phyloP scores from a whole-genome alignment of 37 sponge, comb jelly and placozoan species.

The Oscarella lobularis region DNA sequence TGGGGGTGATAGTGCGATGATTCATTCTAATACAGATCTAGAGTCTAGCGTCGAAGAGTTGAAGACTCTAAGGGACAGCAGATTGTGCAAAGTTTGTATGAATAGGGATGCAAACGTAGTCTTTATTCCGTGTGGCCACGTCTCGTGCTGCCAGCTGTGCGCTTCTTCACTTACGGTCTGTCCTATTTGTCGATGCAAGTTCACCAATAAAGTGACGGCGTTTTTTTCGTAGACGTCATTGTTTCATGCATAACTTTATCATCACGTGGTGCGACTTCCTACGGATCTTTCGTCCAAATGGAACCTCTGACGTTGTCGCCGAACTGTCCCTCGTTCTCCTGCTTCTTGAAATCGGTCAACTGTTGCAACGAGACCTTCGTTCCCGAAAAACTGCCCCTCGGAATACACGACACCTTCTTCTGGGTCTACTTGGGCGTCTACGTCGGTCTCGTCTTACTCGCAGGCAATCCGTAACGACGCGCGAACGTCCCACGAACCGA shows the following conservation, averaged over 20 bases:
- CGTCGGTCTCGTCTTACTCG: conserved; percentile 39
- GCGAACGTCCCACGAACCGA: no score
- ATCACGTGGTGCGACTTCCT: no score
- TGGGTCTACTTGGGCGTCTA: conserved; percentile 51
- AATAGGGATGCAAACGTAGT: not conserved
- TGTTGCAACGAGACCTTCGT: no score
- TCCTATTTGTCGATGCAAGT: not conserved
- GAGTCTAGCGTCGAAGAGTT: not conserved
- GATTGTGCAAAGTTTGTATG: not conserved
- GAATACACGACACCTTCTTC: conserved; percentile 21
- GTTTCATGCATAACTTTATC: no score
- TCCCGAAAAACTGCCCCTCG: no score
- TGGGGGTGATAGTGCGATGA: no score
- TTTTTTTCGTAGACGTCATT: not conserved
- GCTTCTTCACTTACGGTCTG: not conserved
- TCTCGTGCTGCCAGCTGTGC: not conserved
- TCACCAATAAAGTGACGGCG: not conserved
- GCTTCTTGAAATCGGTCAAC: no score
- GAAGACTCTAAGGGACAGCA: not conserved
- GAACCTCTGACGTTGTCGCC: no score
- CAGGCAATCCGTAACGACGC: conserved; percentile 23
- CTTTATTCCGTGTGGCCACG: not conserved
- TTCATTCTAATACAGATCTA: not conserved
- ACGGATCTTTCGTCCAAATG: no score
- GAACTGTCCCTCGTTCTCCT: no score